Percentiles rank a stretch among this genome's conserved stretches.
Conservation (phyloP, 2,888 invertebrate species). For the Melieria picta region DNA sequence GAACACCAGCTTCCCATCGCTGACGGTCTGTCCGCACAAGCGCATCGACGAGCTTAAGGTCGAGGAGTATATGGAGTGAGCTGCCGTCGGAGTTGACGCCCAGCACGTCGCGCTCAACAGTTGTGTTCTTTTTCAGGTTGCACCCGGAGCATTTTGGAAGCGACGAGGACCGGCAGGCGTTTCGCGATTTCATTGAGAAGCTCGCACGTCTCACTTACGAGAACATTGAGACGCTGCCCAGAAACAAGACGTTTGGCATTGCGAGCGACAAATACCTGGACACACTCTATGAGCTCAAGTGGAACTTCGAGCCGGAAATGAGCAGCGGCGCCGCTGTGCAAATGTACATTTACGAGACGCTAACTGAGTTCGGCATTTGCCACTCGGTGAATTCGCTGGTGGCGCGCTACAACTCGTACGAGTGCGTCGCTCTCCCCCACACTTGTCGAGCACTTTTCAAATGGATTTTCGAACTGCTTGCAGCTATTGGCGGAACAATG, state of each 20-base stretch:
- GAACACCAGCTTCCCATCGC: constrained; percentile 77
- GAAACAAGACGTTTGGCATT: constrained; percentile 68
- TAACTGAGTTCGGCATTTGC: constrained; percentile 78
- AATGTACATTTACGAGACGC: constrained; percentile 70
- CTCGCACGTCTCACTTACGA: constrained; percentile 72
- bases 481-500: constrained; percentile 71
- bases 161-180: constrained; percentile 68
- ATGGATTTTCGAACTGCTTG: background rate
- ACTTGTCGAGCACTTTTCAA: background rate
- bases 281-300: constrained; percentile 65
- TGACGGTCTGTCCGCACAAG: constrained; percentile 73
- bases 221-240: constrained; percentile 70
- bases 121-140: constrained; percentile 8
- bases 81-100: constrained; percentile 1
- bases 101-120: background rate
- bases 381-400: constrained; percentile 75
- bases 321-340: constrained; percentile 69
- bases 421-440: constrained; percentile 47
- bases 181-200: constrained; percentile 70
- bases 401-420: constrained; percentile 67
- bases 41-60: constrained; percentile 70
- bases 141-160: constrained; percentile 56
- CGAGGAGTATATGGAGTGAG: constrained; percentile 69
- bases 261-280: constrained; percentile 70
- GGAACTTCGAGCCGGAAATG: constrained; percentile 70